These are phyloP conservation scores for Agelas oroides DNA, from an alignment of 37 sponge, comb jelly and placozoan species.

Conservation along the genomic window DNA sequence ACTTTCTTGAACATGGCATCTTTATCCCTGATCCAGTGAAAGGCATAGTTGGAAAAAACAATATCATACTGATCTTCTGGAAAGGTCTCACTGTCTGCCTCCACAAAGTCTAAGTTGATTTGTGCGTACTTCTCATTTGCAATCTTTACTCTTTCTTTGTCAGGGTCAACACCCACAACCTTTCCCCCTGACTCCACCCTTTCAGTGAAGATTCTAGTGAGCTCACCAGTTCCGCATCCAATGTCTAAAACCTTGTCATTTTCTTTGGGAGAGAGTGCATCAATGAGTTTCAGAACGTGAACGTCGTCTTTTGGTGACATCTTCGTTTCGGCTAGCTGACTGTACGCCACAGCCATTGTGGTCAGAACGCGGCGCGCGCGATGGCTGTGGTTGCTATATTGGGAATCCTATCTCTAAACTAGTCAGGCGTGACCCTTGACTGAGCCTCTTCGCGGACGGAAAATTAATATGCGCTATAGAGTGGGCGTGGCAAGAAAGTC, in stretches of 20 bases:
- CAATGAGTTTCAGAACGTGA: neutral
- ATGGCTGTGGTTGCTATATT: too few relatives aligned
- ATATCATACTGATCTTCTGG: conserved; percentile 20
- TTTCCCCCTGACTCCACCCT: neutral
- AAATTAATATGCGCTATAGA: too few relatives aligned
- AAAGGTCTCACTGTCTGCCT: neutral
- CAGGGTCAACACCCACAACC: conserved; percentile 1
- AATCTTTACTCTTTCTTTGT: neutral
- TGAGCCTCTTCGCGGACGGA: too few relatives aligned
- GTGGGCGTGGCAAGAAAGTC: too few relatives aligned
- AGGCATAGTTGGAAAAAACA: conserved; percentile 27
- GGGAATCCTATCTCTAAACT: too few relatives aligned
- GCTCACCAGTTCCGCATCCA: conserved; percentile 16
- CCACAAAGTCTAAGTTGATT: conserved; percentile 1
- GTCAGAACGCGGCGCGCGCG: too few relatives aligned
- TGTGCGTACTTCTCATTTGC: neutral
- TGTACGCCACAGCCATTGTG: neutral
- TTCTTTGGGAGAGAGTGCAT: neutral
- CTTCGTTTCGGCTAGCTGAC: neutral
- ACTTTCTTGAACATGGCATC: conserved; percentile 2
- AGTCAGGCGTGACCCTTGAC: too few relatives aligned
- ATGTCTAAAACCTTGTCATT: conserved; percentile 6
- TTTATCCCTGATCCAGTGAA: conserved; percentile 26
- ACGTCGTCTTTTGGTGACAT: neutral
- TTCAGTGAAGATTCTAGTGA: neutral